Evolutionary conservation across 2,888 invertebrate genomes (phyloP), one percentile per base, ranked within the genome.

Genomic region (Volucella zonaria): DNA sequence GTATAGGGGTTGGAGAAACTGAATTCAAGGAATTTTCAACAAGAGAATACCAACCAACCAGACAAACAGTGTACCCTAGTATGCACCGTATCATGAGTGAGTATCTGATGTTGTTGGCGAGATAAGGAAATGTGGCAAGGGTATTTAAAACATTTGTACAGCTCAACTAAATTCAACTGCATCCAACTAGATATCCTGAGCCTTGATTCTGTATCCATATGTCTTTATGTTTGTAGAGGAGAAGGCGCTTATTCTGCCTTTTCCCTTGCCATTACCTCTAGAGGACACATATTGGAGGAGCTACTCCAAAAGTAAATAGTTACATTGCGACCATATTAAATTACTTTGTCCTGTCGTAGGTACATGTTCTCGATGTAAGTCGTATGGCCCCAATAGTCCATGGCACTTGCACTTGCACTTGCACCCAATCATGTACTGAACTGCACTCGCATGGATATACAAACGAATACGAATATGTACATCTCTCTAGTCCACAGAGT

Each of bases 241-340:
- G 31, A 14, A 54, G 10, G 43, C 45, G 1, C 68, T 47, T 10
- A 11, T 51, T 18, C 43, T 49, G 31, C 8, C 9, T 3, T 52
- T 64, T 75, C 66, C 15, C 40, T n/a, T 43, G 75, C 70, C 42
- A 12, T 11, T 38, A 23, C 3, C 40, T 10, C 66, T 56, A 49
- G 59, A 62, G 77, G 74, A 54, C 74, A 79, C 42, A 67, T 42
- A 74, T 4, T 23, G 18, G 1, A 23, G 18, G 23, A 23, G 23
- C 31, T 0, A 31, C 52, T 52, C 49, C 23, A 58, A 76, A 73
- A 77, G 81, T 85, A 85, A 85, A 85, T 85, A 85, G 85, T 85
- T 85, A 68, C 77, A 64, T 64, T 73, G 54, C 76, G 64, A 81
- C 76, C 80, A 77, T 85, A 85, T 85, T 85, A 85, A 85, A 85